Percentiles rank a stretch among this genome's conserved stretches.
Evolutionary conservation across 2,113 vertebrate genomes (phyloP).

Genomic region (Zapornia atra): DNA sequence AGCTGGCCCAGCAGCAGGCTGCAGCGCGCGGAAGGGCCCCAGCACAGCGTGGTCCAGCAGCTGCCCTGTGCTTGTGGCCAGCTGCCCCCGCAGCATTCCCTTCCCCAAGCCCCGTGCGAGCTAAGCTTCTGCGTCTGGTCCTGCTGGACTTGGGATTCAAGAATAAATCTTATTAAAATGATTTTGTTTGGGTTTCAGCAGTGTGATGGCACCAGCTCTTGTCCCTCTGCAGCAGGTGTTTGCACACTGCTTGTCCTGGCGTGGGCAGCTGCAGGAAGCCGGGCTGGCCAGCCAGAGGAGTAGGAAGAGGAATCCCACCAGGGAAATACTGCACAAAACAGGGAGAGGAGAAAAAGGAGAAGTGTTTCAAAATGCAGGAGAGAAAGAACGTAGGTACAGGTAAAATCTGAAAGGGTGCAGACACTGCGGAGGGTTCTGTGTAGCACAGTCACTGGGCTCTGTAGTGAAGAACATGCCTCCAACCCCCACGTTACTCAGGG

Average conservation of each 20-base stretch:
- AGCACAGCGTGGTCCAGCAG: neutral
- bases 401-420: neutral
- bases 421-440: neutral
- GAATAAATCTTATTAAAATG: neutral
- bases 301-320: neutral
- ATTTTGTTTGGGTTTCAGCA: neutral
- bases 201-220: neutral
- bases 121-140: neutral
- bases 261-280: neutral
- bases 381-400: neutral
- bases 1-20: neutral
- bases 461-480: neutral
- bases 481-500: neutral
- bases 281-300: neutral
- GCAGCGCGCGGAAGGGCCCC: neutral
- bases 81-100: neutral
- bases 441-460: neutral
- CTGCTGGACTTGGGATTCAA: neutral
- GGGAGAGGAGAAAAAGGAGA: neutral
- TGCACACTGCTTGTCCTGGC: neutral
- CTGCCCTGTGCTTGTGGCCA: fast-evolving
- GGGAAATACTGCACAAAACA: neutral
- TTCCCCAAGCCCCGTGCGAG: neutral
- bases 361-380: neutral
- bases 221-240: neutral